Conservation (phyloP, 35 echinoderm and acorn worm genomes). For the Diadema setosum region DNA sequence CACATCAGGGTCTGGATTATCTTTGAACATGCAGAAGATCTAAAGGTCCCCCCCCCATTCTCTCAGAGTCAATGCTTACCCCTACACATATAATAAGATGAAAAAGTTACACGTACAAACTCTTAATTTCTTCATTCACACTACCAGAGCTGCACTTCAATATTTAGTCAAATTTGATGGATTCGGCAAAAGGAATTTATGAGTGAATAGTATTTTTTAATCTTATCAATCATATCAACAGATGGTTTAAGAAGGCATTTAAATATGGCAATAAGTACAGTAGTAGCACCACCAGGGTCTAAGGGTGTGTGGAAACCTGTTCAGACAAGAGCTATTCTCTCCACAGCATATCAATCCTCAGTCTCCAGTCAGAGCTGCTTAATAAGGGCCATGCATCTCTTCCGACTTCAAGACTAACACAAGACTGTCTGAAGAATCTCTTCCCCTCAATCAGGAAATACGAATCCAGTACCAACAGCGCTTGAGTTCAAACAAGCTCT, state of each 20-base stretch:
- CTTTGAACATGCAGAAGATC: neutral
- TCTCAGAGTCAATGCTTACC: neutral
- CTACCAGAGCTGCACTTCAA: neutral
- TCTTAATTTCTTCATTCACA: constrained; percentile 17
- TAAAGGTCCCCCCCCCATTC: constrained; percentile 18
- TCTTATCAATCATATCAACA: neutral
- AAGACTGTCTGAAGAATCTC: constrained; percentile 39
- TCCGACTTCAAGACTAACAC: constrained; percentile 16
- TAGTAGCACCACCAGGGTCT: neutral
- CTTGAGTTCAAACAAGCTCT: constrained; percentile 17
- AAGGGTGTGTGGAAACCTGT: constrained; percentile 15
- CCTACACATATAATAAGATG: constrained; percentile 38
- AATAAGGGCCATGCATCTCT: neutral
- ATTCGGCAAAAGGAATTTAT: neutral
- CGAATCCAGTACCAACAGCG: constrained; percentile 25
- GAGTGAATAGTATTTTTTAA: neutral
- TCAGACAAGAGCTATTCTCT: constrained; percentile 11
- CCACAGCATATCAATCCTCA: neutral
- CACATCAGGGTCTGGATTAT: neutral
- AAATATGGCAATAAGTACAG: constrained; percentile 40
- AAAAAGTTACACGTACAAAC: constrained; percentile 24
- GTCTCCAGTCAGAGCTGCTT: neutral
- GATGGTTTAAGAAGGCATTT: constrained; percentile 44
- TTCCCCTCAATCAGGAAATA: neutral
- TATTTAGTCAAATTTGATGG: neutral